phyloP scores from a whole-genome alignment of 2,888 invertebrate species.

The Drosophila diplacantha region DNA sequence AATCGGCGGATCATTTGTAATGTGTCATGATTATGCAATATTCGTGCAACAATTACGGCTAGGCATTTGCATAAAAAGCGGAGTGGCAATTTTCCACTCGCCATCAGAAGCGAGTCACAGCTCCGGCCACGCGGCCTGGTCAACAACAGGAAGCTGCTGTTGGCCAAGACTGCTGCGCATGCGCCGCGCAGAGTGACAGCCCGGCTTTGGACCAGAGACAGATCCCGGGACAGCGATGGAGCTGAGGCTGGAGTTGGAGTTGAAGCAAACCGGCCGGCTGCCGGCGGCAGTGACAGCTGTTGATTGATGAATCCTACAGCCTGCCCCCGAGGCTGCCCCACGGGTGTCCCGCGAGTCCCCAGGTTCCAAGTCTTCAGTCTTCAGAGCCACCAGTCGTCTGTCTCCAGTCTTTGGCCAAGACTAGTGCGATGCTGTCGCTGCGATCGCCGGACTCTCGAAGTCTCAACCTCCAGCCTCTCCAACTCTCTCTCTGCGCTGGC shows the following conservation, averaged over 20 bases:
- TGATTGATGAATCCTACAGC: conserved; percentile 70
- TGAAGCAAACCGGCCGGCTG: conserved; percentile 52
- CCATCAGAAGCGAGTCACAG: conserved; percentile 31
- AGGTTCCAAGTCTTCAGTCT: conserved; percentile 40
- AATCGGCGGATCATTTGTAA: conserved; percentile 54
- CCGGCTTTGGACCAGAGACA: conserved; percentile 26
- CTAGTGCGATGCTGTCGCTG: conserved; percentile 39
- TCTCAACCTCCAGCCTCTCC: not conserved
- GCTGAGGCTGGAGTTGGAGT: conserved; percentile 27
- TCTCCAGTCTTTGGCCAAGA: conserved; percentile 52
- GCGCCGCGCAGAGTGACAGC: conserved; percentile 53
- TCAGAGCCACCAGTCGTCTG: not conserved
- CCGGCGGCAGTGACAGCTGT: conserved; percentile 65
- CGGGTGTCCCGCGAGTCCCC: conserved; percentile 44
- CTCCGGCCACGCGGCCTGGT: not conserved
- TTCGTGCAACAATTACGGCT: conserved; percentile 65
- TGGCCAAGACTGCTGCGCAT: conserved; percentile 50
- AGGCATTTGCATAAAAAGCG: conserved; percentile 60
- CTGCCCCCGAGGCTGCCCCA: conserved; percentile 50
- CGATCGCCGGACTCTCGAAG: conserved; percentile 10
- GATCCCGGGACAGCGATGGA: conserved; percentile 32
- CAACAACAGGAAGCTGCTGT: conserved; percentile 57
- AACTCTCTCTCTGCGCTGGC: conserved; percentile 16
- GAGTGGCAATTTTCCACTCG: conserved; percentile 59
- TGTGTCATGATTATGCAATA: conserved; percentile 67